These are phyloP conservation scores for Junco hyemalis DNA, from an alignment of 2,113 vertebrate species.

Conservation along the genomic window DNA sequence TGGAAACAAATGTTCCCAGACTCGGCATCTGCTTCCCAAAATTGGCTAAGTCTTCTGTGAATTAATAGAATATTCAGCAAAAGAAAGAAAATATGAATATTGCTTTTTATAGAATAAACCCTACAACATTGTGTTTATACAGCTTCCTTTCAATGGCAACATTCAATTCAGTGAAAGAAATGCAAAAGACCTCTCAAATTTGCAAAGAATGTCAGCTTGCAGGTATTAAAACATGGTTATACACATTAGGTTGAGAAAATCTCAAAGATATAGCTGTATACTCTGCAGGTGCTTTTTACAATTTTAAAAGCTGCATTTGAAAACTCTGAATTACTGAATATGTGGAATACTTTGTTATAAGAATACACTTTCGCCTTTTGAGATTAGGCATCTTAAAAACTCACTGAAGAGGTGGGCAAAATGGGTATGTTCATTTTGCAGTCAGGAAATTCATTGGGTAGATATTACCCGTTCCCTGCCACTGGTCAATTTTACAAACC, in stretches of 20 bases:
- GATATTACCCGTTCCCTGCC: not conserved
- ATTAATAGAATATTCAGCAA: not conserved
- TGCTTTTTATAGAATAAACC: not conserved
- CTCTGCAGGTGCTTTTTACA: not conserved
- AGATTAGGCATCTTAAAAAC: not conserved
- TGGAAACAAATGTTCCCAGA: constrained; percentile 49
- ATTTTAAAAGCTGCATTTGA: not conserved
- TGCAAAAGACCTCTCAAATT: not conserved
- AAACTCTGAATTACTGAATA: not conserved
- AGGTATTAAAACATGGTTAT: not conserved
- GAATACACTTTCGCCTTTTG: not conserved
- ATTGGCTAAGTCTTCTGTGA: constrained; percentile 14
- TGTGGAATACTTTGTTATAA: not conserved
- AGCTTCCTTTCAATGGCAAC: not conserved
- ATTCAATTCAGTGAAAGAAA: not conserved
- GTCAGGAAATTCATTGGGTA: not conserved
- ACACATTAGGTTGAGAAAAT: not conserved
- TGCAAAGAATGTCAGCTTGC: not conserved
- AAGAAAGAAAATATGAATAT: not conserved
- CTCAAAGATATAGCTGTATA: not conserved
- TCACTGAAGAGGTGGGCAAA: not conserved
- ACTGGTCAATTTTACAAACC: not conserved
- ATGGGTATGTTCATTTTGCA: not conserved
- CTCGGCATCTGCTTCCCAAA: constrained; percentile 27
- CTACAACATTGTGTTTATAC: not conserved